phyloP scores from a whole-genome alignment of 2,797 vertebrate genomes.

The Ctenopoma kingsleyae region DNA sequence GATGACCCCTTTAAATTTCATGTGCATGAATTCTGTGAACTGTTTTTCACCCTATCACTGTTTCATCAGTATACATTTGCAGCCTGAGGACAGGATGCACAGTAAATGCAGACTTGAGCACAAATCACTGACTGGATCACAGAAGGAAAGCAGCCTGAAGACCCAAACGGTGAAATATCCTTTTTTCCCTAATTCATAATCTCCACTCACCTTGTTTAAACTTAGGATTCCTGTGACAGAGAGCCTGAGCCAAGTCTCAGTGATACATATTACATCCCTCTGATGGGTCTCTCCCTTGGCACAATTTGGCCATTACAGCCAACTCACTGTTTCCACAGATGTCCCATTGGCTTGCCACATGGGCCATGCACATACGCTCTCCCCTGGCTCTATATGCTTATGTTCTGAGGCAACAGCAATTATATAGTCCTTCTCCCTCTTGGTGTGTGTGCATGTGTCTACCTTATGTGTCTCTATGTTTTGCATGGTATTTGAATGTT shows the following conservation, averaged over 20 bases:
- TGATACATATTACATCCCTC: constrained; percentile 71
- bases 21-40: constrained; percentile 5
- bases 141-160: constrained; percentile 11
- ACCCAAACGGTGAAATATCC: background rate
- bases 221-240: constrained; percentile 28
- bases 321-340: constrained; percentile 69
- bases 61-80: constrained; percentile 34
- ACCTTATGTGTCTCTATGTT: constrained; percentile 13
- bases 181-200: constrained; percentile 1
- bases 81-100: constrained; percentile 27
- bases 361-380: constrained; percentile 57
- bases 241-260: constrained; percentile 61
- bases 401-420: constrained; percentile 36
- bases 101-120: constrained; percentile 25
- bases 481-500: constrained; percentile 23
- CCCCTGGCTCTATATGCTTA: constrained; percentile 32
- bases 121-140: constrained; percentile 3
- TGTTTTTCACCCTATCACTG: background rate
- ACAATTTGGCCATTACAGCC: constrained; percentile 57
- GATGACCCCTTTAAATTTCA: constrained; percentile 14
- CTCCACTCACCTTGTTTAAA: constrained; percentile 43
- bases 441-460: constrained; percentile 37
- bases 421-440: constrained; percentile 31
- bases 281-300: constrained; percentile 61
- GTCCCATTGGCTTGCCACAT: constrained; percentile 67